Evolutionary conservation across 2,113 vertebrate genomes (phyloP).

Genomic region (Plotosus lineatus): DNA sequence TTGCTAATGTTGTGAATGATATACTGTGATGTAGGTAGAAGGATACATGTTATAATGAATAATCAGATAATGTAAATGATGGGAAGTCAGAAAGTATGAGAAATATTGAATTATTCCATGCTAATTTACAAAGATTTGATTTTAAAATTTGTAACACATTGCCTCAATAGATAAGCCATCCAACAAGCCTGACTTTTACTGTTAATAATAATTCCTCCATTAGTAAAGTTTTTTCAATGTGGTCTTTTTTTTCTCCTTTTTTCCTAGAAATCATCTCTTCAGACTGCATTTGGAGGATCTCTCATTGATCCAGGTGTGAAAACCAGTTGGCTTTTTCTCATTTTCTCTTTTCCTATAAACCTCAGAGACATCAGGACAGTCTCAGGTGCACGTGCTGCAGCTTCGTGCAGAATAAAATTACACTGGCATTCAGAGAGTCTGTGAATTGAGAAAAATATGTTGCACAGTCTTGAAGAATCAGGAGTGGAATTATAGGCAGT

Average conservation of each 20-base stretch:
- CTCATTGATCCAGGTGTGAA: constrained; percentile 78
- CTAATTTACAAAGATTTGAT: neutral
- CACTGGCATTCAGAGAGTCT: constrained; percentile 21
- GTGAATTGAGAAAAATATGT: constrained; percentile 6
- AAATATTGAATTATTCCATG: neutral
- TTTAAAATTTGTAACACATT: neutral
- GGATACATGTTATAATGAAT: neutral
- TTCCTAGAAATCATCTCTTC: constrained; percentile 51
- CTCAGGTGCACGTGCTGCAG: constrained; percentile 15
- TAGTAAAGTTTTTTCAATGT: neutral
- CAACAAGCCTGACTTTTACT: neutral
- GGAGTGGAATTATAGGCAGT: no score
- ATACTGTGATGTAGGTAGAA: neutral
- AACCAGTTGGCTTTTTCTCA: constrained; percentile 10
- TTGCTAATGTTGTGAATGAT: neutral
- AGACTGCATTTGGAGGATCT: constrained; percentile 55
- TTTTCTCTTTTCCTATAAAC: constrained; percentile 32
- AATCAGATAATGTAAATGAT: neutral
- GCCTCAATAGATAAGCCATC: neutral
- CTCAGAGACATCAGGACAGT: constrained; percentile 10
- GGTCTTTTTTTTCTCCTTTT: constrained; percentile 30
- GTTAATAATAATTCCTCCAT: neutral
- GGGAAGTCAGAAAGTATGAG: neutral
- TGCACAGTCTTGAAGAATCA: neutral
- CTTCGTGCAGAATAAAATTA: constrained; percentile 40